Percentiles rank a stretch among this genome's conserved stretches.
Conservation (phyloP, 2,113 vertebrate species). For the Lichenostomus cassidix region DNA sequence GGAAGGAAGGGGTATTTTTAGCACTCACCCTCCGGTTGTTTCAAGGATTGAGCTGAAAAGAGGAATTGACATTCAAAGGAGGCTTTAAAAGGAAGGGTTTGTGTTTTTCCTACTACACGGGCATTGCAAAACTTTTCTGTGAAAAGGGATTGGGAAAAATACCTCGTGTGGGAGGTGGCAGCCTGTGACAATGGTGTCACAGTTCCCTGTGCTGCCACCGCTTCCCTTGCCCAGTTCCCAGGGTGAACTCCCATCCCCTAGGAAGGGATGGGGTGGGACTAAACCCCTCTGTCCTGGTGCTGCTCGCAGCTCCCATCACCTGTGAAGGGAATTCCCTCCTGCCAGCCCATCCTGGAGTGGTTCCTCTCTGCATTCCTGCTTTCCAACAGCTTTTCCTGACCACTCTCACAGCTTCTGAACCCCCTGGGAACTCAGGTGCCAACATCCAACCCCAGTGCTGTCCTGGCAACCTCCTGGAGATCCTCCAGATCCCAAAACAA, state of each 20-base stretch:
- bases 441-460: neutral
- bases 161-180: neutral
- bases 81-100: constrained; percentile 34
- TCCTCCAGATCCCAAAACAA: neutral
- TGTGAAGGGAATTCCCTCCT: neutral
- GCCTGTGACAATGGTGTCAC: neutral
- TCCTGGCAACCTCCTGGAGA: neutral
- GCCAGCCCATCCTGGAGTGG: neutral
- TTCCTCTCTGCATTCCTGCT: neutral
- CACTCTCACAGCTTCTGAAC: rapidly evolving
- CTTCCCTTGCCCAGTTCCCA: neutral
- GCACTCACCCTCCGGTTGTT: neutral
- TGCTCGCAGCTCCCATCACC: neutral
- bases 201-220: neutral
- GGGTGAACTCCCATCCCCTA: rapidly evolving
- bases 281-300: neutral
- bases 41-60: constrained; percentile 17
- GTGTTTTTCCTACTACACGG: neutral
- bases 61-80: neutral
- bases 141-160: neutral
- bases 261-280: neutral
- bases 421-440: neutral
- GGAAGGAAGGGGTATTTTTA: constrained; percentile 45
- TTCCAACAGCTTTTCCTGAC: neutral
- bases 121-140: neutral